phyloP scores from a whole-genome alignment of 2,797 vertebrate species.

The Monodelphis domestica region DNA sequence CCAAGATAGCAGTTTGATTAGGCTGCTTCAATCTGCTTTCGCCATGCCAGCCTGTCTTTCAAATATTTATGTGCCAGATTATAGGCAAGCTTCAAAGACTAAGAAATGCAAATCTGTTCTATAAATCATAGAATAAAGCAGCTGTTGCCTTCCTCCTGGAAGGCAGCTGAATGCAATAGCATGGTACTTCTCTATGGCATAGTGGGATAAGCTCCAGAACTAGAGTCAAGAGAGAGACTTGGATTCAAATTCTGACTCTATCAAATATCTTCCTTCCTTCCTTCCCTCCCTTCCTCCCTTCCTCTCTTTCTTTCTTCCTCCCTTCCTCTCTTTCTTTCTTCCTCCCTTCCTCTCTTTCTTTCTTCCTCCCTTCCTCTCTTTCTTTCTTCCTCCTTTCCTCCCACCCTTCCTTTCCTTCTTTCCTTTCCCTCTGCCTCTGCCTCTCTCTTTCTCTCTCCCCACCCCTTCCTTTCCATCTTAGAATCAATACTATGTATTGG shows the following conservation, averaged over 20 bases:
- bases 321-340: too few species aligned
- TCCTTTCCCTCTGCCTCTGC: too few species aligned
- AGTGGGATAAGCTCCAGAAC: not conserved
- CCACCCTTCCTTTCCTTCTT: too few species aligned
- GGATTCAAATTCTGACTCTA: not conserved
- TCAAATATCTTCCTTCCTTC: too few species aligned
- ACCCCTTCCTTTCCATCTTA: too few species aligned
- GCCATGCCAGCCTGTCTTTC: constrained; percentile 77
- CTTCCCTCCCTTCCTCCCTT: too few species aligned
- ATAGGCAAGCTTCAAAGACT: constrained; percentile 76
- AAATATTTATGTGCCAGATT: constrained; percentile 79
- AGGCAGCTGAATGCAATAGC: constrained; percentile 61
- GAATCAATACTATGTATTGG: too few species aligned
- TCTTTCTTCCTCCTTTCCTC: too few species aligned
- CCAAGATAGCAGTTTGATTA: constrained; percentile 75
- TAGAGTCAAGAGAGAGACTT: not conserved
- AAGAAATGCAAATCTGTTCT: constrained; percentile 78
- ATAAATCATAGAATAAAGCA: constrained; percentile 80
- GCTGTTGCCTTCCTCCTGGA: constrained; percentile 71
- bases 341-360: too few species aligned
- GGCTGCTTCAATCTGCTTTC: constrained; percentile 77
- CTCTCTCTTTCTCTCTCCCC: too few species aligned
- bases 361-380: too few species aligned
- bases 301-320: too few species aligned
- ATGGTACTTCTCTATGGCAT: not conserved